Percentiles rank a stretch among this genome's conserved stretches.
These are phyloP conservation scores for Eleginops maclovinus DNA, from an alignment of 2,113 vertebrate species.

Conservation along the genomic window DNA sequence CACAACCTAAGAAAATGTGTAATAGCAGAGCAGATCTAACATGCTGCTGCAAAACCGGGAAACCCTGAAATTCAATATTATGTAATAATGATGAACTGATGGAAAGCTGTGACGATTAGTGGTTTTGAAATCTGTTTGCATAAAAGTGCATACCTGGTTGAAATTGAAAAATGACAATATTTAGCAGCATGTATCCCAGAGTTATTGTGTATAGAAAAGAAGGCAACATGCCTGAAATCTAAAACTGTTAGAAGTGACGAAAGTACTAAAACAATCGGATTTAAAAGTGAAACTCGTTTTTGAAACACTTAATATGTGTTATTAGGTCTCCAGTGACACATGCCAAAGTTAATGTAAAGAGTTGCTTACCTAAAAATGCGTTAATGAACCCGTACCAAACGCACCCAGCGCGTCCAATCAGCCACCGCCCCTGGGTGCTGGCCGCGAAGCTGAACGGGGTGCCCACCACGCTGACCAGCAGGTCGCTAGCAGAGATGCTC, in stretches of 20 bases:
- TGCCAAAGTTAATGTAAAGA: background rate
- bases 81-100: background rate
- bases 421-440: constrained; percentile 84
- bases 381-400: constrained; percentile 89
- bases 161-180: background rate
- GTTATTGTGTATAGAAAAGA: background rate
- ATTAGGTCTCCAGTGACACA: background rate
- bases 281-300: too few species aligned
- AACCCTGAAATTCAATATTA: background rate
- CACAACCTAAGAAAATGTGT: background rate
- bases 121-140: background rate
- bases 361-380: constrained; percentile 84
- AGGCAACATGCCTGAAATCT: background rate
- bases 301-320: too few species aligned
- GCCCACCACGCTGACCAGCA: constrained; percentile 84
- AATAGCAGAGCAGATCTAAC: background rate
- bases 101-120: background rate
- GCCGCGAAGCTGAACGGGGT: constrained; percentile 87
- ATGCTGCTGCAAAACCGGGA: background rate
- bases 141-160: background rate
- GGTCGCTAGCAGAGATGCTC: constrained; percentile 86
- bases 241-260: background rate
- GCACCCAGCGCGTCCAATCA: constrained; percentile 84
- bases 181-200: background rate
- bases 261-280: too few species aligned